Conservation (phyloP, 2,888 invertebrate genomes). For the Cabera pusaria region DNA sequence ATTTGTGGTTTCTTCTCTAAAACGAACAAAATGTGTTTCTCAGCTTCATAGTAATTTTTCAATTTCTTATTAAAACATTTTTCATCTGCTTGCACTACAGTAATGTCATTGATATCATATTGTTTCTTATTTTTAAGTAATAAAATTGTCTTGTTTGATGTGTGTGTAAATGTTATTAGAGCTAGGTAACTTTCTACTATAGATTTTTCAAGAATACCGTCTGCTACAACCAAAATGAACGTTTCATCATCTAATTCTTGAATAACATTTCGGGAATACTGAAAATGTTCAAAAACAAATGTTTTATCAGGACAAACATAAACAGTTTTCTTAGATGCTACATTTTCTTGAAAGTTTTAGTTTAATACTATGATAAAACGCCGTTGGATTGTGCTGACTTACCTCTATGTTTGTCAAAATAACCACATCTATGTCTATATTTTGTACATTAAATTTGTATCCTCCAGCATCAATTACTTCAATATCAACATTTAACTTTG, state of each 20-base stretch:
- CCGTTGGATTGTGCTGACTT: too few species aligned
- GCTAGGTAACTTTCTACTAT: neutral
- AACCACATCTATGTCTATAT: too few species aligned
- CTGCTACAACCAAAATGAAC: constrained; percentile 1
- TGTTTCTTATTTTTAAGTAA: constrained; percentile 1
- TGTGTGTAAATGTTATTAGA: neutral
- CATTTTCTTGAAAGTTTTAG: too few species aligned
- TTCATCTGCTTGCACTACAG: neutral
- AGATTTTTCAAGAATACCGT: neutral
- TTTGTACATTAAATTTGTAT: too few species aligned
- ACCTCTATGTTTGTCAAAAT: too few species aligned
- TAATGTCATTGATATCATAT: neutral
- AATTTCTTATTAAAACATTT: neutral
- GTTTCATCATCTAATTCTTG: too few species aligned
- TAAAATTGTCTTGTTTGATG: neutral
- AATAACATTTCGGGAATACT: too few species aligned
- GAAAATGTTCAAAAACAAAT: too few species aligned
- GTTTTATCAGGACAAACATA: too few species aligned
- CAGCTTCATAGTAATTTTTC: neutral
- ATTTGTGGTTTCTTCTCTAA: neutral
- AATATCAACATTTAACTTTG: neutral
- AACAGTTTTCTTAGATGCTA: too few species aligned
- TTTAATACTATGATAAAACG: too few species aligned
- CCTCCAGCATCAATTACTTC: neutral
- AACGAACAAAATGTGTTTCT: neutral